phyloP scores from a whole-genome alignment of 2,113 vertebrate genomes.

The Nothoprocta perdicaria region DNA sequence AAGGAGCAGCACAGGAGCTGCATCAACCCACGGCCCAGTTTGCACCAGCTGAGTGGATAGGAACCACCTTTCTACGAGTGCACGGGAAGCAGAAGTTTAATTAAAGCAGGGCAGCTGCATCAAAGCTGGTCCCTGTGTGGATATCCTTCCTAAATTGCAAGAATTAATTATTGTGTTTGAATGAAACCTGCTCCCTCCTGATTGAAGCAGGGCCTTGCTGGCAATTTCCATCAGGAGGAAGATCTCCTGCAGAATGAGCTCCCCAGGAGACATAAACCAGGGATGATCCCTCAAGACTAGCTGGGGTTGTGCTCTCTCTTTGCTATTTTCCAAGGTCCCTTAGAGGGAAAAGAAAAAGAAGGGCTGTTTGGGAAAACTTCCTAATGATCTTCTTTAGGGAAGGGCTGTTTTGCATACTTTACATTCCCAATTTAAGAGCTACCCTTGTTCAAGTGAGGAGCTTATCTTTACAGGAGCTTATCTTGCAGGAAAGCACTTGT shows the following conservation, averaged over 20 bases:
- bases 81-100: conserved; percentile 2
- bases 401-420: neutral
- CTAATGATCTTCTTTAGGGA: neutral
- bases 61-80: neutral
- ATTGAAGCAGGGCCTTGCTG: neutral
- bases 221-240: neutral
- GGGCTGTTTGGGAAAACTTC: neutral
- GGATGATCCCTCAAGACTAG: neutral
- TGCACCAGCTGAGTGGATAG: accelerated
- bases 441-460: neutral
- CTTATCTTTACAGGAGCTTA: neutral
- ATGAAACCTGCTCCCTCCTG: neutral
- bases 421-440: neutral
- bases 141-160: neutral
- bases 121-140: neutral
- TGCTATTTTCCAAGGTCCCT: neutral
- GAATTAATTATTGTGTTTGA: conserved; percentile 26
- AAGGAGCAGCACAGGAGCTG: neutral
- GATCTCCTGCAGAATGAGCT: neutral
- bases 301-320: accelerated
- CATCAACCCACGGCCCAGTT: neutral
- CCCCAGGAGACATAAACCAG: neutral
- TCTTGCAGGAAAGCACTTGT: neutral
- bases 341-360: neutral
- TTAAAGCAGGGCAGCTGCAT: conserved; percentile 45